phyloP scores from a whole-genome alignment of 2,113 vertebrate species.

The Saguinus imperator region DNA sequence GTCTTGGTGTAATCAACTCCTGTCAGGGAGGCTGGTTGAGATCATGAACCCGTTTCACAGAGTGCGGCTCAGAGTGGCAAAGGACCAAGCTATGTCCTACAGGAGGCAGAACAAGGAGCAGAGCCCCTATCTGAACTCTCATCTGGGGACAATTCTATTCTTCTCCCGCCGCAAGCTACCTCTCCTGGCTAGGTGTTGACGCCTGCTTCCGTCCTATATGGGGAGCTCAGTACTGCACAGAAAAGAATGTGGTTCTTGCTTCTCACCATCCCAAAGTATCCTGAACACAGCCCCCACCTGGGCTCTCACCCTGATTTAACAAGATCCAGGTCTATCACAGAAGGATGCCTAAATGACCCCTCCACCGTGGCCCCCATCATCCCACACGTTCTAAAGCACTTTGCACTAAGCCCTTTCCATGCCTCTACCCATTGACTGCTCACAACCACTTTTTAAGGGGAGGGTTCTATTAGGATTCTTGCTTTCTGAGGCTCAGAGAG shows the following conservation, averaged over 20 bases:
- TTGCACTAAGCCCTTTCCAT: accelerated
- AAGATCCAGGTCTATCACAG: not conserved
- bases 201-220: accelerated
- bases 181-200: not conserved
- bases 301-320: not conserved
- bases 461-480: too few species aligned
- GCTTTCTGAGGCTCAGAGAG: constrained; percentile 2
- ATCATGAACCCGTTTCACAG: not conserved
- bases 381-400: accelerated
- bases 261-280: not conserved
- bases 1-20: too few species aligned
- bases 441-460: too few species aligned
- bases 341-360: not conserved
- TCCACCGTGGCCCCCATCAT: accelerated
- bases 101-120: accelerated
- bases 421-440: accelerated
- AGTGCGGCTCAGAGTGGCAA: not conserved
- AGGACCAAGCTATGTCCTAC: accelerated
- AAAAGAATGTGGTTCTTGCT: accelerated
- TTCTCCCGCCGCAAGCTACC: accelerated
- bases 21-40: not conserved
- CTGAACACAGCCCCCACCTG: not conserved
- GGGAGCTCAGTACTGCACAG: accelerated
- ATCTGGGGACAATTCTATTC: not conserved
- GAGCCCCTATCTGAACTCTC: accelerated